These are phyloP conservation scores for Autographa pulchrina DNA, from an alignment of 2,888 invertebrate genomes.

Conservation along the genomic window DNA sequence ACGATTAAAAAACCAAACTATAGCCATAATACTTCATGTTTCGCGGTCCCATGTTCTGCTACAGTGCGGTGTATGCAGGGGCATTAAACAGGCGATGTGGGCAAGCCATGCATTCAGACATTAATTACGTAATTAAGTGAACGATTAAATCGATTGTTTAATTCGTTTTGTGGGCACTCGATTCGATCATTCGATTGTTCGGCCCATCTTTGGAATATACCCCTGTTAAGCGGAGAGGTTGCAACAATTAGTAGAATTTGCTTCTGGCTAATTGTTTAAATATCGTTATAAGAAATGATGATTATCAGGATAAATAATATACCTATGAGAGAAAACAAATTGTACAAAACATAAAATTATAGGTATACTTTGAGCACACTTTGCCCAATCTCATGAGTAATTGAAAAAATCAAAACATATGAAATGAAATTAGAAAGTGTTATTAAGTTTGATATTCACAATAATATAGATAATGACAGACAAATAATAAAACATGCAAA, in stretches of 20 bases:
- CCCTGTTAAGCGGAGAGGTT: conserved; percentile 33
- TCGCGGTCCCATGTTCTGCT: conserved; percentile 50
- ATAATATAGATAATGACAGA: conserved; percentile 71
- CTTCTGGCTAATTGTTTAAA: conserved; percentile 39
- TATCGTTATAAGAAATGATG: conserved; percentile 28
- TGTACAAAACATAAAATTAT: not conserved
- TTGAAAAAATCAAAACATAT: conserved; percentile 55
- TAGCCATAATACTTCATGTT: conserved; percentile 57
- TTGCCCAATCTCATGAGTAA: conserved; percentile 18
- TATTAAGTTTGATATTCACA: conserved; percentile 70
- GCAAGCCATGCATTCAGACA: conserved; percentile 68
- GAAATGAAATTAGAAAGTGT: conserved; percentile 73
- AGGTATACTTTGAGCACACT: not conserved
- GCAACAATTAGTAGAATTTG: conserved; percentile 49
- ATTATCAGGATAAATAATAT: not conserved
- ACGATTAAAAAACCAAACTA: conserved; percentile 51
- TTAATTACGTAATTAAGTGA: conserved; percentile 84
- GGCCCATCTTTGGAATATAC: conserved; percentile 46
- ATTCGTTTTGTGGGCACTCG: conserved; percentile 75
- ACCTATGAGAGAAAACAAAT: not conserved
- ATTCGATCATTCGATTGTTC: conserved; percentile 67
- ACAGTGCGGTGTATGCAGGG: conserved; percentile 57
- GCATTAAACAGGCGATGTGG: conserved; percentile 63
- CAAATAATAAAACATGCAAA: conserved; percentile 77
- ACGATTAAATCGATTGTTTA: conserved; percentile 83